phyloP scores from a whole-genome alignment of 1,140 invertebrate species.

The Panagrolaimus sp. region DNA sequence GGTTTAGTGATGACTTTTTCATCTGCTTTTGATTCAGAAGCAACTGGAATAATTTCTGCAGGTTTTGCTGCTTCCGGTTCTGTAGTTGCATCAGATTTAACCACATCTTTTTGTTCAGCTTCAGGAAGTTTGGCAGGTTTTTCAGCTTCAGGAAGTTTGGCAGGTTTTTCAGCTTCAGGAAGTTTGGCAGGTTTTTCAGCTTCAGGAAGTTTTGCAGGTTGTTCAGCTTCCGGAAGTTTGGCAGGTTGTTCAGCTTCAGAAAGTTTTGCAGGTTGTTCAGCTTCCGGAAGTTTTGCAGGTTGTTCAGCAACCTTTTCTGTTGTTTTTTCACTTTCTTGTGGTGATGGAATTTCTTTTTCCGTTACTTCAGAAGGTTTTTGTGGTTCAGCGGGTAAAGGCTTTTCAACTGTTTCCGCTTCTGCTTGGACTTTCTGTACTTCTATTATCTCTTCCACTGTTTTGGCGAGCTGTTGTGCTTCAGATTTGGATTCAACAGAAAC shows the following conservation, averaged over 20 bases:
- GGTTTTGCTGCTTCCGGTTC: neutral
- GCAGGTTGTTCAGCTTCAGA: neutral
- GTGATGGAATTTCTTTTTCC: neutral
- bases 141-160: neutral
- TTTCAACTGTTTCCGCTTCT: neutral
- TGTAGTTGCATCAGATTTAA: too few species aligned
- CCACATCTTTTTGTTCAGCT: neutral
- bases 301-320: neutral
- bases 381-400: neutral
- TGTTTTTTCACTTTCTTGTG: neutral
- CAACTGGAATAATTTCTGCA: neutral
- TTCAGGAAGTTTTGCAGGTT: neutral
- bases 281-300: neutral
- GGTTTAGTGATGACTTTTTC: too few species aligned
- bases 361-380: neutral
- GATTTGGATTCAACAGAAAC: neutral
- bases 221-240: neutral
- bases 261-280: neutral
- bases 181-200: neutral
- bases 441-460: neutral
- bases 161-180: neutral
- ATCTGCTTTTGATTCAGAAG: neutral
- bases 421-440: too few species aligned
- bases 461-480: neutral
- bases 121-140: neutral